phyloP scores from a whole-genome alignment of 2,113 vertebrate species.

The Danionella cerebrum region DNA sequence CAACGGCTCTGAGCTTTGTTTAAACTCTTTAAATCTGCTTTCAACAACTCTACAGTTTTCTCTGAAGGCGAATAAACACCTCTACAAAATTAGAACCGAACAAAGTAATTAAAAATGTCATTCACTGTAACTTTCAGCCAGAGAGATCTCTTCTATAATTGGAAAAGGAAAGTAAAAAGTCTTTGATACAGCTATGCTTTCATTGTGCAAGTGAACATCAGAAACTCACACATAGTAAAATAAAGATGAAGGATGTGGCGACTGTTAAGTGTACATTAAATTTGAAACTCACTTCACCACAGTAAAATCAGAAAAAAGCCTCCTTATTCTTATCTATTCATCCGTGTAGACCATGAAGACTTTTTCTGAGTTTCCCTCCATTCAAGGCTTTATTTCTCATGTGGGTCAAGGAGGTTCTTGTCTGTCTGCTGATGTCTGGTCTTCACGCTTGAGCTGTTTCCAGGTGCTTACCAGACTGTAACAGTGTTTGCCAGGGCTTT shows the following conservation, averaged over 20 bases:
- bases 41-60: neutral
- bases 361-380: neutral
- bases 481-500: conserved; percentile 20
- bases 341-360: no score
- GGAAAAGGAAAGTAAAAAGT: no score
- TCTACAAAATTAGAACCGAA: neutral
- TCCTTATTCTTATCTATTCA: neutral
- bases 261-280: no score
- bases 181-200: no score
- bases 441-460: conserved; percentile 27
- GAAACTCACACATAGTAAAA: no score
- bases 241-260: no score
- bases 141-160: neutral
- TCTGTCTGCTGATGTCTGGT: conserved; percentile 29
- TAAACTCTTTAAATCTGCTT: conserved; percentile 6
- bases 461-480: conserved; percentile 49
- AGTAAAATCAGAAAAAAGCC: no score
- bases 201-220: no score
- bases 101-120: neutral
- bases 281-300: no score
- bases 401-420: conserved; percentile 24
- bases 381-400: neutral
- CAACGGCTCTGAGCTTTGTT: neutral
- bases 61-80: neutral
- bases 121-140: neutral